Evolutionary conservation across 2,888 invertebrate species (phyloP).

Genomic region (Euproctis similis): DNA sequence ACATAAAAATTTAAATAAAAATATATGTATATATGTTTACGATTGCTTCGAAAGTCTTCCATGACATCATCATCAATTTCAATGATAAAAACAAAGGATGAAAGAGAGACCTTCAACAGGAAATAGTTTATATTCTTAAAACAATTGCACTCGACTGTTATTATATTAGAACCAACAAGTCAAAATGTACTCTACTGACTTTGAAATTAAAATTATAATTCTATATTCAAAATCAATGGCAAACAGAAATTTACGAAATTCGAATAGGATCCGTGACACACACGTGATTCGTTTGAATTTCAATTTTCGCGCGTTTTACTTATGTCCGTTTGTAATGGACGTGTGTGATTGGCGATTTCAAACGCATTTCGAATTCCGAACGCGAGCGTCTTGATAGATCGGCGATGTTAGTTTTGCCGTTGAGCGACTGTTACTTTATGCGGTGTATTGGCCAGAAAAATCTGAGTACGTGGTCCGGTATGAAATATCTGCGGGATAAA

Average conservation of each 20-base stretch:
- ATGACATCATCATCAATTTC: slow-evolving; percentile 56
- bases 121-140: slow-evolving; percentile 68
- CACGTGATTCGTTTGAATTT: slow-evolving; percentile 54
- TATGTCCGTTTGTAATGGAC: slow-evolving; percentile 53
- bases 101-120: slow-evolving; percentile 62
- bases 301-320: slow-evolving; percentile 42
- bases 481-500: slow-evolving; percentile 26
- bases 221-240: slow-evolving; percentile 2
- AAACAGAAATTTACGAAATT: slow-evolving; percentile 17
- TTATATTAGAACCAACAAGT: slow-evolving; percentile 19
- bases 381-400: slow-evolving; percentile 67
- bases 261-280: slow-evolving; percentile 50
- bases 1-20: slow-evolving; percentile 16
- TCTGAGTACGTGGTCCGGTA: slow-evolving; percentile 43
- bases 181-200: slow-evolving; percentile 21
- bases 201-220: slow-evolving; percentile 20
- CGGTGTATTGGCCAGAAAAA: slow-evolving; percentile 69
- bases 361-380: slow-evolving; percentile 59
- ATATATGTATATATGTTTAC: slow-evolving; percentile 17
- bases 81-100: slow-evolving; percentile 56
- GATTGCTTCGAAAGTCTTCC: slow-evolving; percentile 40
- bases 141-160: slow-evolving; percentile 56
- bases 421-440: slow-evolving; percentile 35
- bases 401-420: slow-evolving; percentile 41
- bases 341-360: slow-evolving; percentile 58